Evolutionary conservation across 2,797 vertebrate species (phyloP).

Genomic region (Toxotes lorentzi): DNA sequence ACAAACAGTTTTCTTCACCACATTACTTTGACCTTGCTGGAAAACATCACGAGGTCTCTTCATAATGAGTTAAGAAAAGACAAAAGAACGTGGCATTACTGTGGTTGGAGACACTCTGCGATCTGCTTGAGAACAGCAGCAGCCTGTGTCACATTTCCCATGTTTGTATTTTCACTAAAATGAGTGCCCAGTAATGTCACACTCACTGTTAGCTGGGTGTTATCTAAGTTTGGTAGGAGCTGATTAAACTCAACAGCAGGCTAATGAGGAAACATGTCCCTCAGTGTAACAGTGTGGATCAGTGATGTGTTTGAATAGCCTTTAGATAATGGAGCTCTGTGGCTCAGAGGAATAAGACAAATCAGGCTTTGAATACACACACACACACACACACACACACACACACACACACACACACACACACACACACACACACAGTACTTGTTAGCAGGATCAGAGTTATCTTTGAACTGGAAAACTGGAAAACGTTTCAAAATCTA

Average conservation of each 20-base stretch:
- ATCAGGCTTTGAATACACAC: background rate
- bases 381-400: background rate
- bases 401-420: background rate
- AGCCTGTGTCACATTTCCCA: background rate
- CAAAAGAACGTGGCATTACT: no score
- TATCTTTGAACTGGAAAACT: conserved; percentile 1
- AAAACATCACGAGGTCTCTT: background rate
- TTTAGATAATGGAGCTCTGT: background rate
- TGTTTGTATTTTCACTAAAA: background rate
- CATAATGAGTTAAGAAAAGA: background rate
- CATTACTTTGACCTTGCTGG: background rate
- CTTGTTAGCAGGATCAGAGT: background rate
- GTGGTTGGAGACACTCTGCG: background rate
- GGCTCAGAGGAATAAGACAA: background rate
- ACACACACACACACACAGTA: background rate
- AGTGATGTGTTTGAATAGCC: background rate
- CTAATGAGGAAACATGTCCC: no score
- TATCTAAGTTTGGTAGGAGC: background rate
- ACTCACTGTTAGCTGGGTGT: background rate
- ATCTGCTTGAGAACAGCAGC: background rate
- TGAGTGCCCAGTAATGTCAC: background rate
- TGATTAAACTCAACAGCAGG: background rate
- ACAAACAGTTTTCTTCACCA: background rate
- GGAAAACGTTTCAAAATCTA: background rate
- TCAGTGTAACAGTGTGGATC: no score